Conservation (phyloP, 1,140 invertebrate species). For the Lasioglossum baleicum region DNA sequence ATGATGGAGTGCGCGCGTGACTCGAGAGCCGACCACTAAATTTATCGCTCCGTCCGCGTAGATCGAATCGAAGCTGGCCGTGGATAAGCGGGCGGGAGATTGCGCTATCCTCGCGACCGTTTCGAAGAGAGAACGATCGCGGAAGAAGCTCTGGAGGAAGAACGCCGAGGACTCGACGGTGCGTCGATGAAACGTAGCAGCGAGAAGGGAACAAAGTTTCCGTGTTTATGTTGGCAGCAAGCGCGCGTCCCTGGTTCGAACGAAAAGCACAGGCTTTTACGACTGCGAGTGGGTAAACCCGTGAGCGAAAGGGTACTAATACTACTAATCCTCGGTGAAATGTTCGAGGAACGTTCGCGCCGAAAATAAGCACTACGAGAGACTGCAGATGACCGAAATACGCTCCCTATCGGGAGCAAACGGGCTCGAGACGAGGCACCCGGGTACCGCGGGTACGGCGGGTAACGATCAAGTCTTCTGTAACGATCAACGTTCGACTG, state of each 20-base stretch:
- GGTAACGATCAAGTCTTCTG: too few species aligned
- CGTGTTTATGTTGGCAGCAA: slow-evolving; percentile 51
- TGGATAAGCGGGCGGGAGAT: not conserved
- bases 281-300: slow-evolving; percentile 35
- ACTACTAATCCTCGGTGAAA: slow-evolving; percentile 43
- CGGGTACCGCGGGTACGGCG: too few species aligned
- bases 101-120: too few species aligned
- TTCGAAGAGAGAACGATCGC: too few species aligned
- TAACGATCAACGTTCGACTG: too few species aligned
- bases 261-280: slow-evolving; percentile 35
- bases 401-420: slow-evolving; percentile 37
- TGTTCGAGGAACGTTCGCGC: slow-evolving; percentile 33
- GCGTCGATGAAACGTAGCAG: not conserved
- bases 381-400: slow-evolving; percentile 38
- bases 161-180: too few species aligned
- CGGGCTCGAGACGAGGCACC: not conserved
- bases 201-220: slow-evolving; percentile 45
- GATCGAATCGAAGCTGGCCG: slow-evolving; percentile 18
- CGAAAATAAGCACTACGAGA: slow-evolving; percentile 47
- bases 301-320: slow-evolving; percentile 36
- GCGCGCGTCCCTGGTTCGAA: not conserved
- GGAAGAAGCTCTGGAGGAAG: not conserved
- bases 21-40: slow-evolving; percentile 41
- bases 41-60: slow-evolving; percentile 23
- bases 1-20: slow-evolving; percentile 38